These are phyloP conservation scores for Mya arenaria DNA, from an alignment of 1,140 invertebrate genomes.

Conservation along the genomic window DNA sequence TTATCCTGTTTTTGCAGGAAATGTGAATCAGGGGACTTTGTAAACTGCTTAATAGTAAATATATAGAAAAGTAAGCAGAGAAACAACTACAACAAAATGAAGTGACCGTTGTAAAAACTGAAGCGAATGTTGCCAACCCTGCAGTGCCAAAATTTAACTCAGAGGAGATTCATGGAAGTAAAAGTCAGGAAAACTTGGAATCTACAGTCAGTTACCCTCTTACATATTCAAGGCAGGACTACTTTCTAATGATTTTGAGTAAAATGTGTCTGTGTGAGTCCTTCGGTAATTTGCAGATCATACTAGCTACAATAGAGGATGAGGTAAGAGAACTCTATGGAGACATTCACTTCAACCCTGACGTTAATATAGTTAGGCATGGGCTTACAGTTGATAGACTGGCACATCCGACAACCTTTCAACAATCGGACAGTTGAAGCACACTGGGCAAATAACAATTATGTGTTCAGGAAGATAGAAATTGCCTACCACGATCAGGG, in stretches of 20 bases:
- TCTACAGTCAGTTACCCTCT: neutral
- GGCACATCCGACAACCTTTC: constrained; percentile 21
- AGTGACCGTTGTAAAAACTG: constrained; percentile 20
- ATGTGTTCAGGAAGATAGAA: constrained; percentile 39
- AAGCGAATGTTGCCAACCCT: neutral
- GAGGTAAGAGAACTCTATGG: constrained; percentile 23
- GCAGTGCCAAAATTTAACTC: neutral
- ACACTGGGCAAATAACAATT: constrained; percentile 30
- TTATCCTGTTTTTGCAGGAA: constrained; percentile 1
- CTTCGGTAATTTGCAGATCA: constrained; percentile 29
- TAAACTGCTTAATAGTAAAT: neutral
- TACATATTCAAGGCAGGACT: constrained; percentile 13
- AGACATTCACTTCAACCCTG: constrained; percentile 24
- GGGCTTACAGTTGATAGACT: constrained; percentile 37
- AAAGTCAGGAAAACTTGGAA: constrained; percentile 24
- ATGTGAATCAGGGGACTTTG: neutral
- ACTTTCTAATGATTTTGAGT: constrained; percentile 12
- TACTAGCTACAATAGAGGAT: constrained; percentile 19
- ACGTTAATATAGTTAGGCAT: constrained; percentile 21
- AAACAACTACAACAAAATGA: constrained; percentile 22
- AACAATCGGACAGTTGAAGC: constrained; percentile 28
- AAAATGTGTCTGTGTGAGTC: constrained; percentile 38
- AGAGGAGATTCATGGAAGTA: neutral
- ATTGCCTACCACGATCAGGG: constrained; percentile 18
- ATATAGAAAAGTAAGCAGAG: neutral